Evolutionary conservation across 2,888 invertebrate species (phyloP), one percentile per base, ranked within the genome.

Genomic region (Exocentrus adspersus): DNA sequence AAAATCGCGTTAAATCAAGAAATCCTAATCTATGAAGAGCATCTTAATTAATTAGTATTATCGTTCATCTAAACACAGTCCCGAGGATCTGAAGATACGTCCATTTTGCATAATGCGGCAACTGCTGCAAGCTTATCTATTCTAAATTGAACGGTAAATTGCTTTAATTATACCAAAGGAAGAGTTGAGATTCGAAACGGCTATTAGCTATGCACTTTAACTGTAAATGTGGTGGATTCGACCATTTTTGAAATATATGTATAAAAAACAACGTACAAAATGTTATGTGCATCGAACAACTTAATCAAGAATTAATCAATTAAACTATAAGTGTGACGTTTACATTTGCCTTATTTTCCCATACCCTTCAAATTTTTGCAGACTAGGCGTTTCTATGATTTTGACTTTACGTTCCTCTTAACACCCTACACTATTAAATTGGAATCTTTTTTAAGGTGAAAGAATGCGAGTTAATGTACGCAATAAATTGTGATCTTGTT

Each of bases 151-250:
- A 46, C 62, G 57, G 62, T 62, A 62, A 57, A 58, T 45, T 7
- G 28, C 52, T 62, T 58, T 58, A 62, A 62, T 62, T 62, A 62
- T 58, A 52, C 45, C 46, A 57, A 48, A 45, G 58, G 52, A 62
- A 53, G 46, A 53, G 58, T 58, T 58, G 43, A 42, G 58, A 62
- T 62, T 62, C 42, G 37, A 24, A 52, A 58, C 42, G 52, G 58
- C 62, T 52, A 52, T 58, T 58, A 62, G 32, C 57, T 37, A 37
- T 52, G 41, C 16, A 52, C 45, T 52, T 24, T 62, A 62, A 58
- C 51, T 62, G 54, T 30, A 43, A 17, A 30, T 10, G 16, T 45
- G 28, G 37, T 30, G 30, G 16, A 30, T 10, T 16, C 30, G 28
- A 21, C 24, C 28, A 20, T 30, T 54, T 54, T 24, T 43, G 42